Evolutionary conservation across 2,888 invertebrate species (phyloP), one percentile per base, ranked within the genome.

Genomic region (Balanococcus diminutus): DNA sequence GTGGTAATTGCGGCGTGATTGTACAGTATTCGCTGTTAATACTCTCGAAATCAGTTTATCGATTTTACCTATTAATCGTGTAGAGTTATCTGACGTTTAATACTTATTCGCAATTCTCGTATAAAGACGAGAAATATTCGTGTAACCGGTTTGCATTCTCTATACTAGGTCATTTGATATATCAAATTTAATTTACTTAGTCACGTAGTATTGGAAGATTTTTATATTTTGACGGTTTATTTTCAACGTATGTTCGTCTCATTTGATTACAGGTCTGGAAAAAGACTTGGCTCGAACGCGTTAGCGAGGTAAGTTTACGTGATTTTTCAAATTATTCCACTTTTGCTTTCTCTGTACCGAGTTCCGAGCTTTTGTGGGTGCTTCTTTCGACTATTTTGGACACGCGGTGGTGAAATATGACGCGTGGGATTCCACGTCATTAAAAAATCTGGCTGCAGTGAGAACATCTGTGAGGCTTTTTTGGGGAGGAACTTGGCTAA

Each of bases 221-320:
- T 67, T 67, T 16, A 31, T 67, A 28, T 16, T 28, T 67, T 31
- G 14, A 28, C 14, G 25, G 3, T 2, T 67, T 67, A 56, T 31
- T 28, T 67, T 31, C 16, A 67, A 16, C 67, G 67, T 67, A 67
- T 67, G 67, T 67, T 31, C 28, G 5, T 67, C 14, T 87, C 79
- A 86, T 87, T 87, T 89, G 88, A 87, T 92, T 94, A 89, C 93
- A 96, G 95, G 90, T 94, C 95, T 89, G 94, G 94, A 88, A 94
- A 95, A 91, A 94, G 95, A 91, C 92, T 95, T 88, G 94, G 95
- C 89, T 94, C 95, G 89, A 96, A 95, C 93, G 95, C 95, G 90
- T 92, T 96, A 93, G 95, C 96, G 89, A 96, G 95, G 96, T 96
- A 91, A 92, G 91, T 46, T 79, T 42, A 32, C 1, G 14, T 42